phyloP scores from a whole-genome alignment of 2,797 vertebrate genomes.

The Sebastes baramenuke region DNA sequence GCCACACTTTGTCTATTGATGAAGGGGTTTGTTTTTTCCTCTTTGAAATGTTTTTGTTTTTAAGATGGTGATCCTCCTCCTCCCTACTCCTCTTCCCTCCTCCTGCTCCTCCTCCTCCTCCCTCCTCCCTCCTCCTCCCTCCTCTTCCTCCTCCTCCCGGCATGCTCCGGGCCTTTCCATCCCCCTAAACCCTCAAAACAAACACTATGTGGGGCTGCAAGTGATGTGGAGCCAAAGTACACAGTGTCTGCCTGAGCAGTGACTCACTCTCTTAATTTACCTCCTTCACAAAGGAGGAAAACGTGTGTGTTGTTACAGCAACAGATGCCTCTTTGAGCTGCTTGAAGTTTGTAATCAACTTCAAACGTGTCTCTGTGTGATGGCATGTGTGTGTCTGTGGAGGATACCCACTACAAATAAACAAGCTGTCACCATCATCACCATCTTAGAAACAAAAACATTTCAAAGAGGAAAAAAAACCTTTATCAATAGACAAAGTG shows the following conservation, averaged over 20 bases:
- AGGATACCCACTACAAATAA: not conserved
- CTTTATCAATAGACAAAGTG: not conserved
- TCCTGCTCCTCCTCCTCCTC: no score
- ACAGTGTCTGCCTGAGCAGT: slow-evolving; percentile 28
- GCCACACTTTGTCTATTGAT: not conserved
- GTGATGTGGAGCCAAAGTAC: slow-evolving; percentile 43
- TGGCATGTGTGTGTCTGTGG: not conserved
- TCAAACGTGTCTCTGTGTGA: not conserved
- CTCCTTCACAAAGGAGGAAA: slow-evolving; percentile 10
- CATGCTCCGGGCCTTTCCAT: slow-evolving; percentile 32
- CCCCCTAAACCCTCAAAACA: slow-evolving; percentile 34
- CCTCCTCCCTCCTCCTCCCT: no score
- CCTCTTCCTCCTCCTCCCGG: not conserved
- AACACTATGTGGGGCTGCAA: slow-evolving; percentile 50
- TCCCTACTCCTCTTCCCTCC: no score
- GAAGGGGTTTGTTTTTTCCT: not conserved
- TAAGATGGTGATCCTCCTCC: not conserved
- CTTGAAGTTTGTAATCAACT: not conserved
- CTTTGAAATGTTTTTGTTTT: not conserved
- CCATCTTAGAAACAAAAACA: not conserved
- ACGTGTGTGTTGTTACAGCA: not conserved
- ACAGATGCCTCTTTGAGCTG: slow-evolving; percentile 1
- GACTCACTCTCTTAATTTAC: slow-evolving; percentile 16
- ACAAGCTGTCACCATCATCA: not conserved
- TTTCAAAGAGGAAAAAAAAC: not conserved